Percentiles rank a stretch among this genome's conserved stretches.
Conservation (phyloP, 2,888 invertebrate species). For the Plebejus argus region DNA sequence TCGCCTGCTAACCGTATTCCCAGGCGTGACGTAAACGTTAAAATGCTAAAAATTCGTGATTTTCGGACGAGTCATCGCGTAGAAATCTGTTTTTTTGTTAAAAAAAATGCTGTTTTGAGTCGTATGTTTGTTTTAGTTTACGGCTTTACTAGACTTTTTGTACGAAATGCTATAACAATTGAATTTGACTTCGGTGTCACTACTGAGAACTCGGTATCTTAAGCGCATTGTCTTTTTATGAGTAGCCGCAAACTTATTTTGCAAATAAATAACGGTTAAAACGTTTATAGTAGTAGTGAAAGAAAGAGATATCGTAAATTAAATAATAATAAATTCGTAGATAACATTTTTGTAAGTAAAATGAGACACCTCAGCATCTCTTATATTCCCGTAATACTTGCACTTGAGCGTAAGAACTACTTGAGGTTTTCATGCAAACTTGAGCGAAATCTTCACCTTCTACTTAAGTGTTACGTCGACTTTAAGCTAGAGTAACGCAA, state of each 20-base stretch:
- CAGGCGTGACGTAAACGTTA: slow-evolving; percentile 19
- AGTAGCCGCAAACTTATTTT: neutral
- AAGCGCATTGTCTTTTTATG: neutral
- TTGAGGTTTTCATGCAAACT: slow-evolving; percentile 30
- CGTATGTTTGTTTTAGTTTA: neutral
- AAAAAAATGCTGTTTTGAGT: slow-evolving; percentile 6
- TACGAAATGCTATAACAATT: neutral
- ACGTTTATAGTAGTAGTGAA: neutral
- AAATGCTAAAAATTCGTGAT: slow-evolving; percentile 24
- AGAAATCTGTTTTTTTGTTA: neutral
- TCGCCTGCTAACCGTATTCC: slow-evolving; percentile 29
- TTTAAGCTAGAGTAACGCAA: slow-evolving; percentile 29
- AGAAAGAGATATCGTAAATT: neutral
- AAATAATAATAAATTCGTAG: neutral
- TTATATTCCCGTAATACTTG: slow-evolving; percentile 19
- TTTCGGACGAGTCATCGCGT: slow-evolving; percentile 1
- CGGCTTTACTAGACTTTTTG: neutral
- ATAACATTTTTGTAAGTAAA: neutral
- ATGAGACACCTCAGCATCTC: slow-evolving; percentile 5
- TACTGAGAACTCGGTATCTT: neutral
- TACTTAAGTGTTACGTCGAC: slow-evolving; percentile 15
- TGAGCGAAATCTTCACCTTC: slow-evolving; percentile 20
- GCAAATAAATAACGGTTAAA: neutral
- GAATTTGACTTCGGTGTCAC: neutral
- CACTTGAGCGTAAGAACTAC: slow-evolving; percentile 12